A percentile compares a stretch with the other conserved stretches of the same genome.
Conservation (phyloP, 92 coral and sea anemone species). For the Pocillopora grandis region DNA sequence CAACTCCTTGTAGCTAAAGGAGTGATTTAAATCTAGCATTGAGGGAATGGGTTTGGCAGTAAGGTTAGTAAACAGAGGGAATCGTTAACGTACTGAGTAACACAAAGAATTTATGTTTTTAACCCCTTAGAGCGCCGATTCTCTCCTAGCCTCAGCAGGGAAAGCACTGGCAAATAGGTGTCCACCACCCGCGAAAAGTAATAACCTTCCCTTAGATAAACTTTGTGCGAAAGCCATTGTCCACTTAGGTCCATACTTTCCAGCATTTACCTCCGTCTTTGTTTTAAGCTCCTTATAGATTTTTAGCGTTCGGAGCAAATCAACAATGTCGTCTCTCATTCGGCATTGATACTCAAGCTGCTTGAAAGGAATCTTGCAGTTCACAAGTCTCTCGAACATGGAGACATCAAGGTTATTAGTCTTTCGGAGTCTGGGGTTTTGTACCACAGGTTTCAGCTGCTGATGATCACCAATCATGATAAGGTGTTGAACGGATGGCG, state of each 20-base stretch:
- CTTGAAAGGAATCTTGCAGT: constrained; percentile 41
- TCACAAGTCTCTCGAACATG: constrained; percentile 83
- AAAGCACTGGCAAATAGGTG: no score
- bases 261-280: constrained; percentile 56
- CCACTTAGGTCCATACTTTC: background rate
- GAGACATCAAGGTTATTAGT: constrained; percentile 67
- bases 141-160: no score
- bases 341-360: constrained; percentile 81
- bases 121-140: no score
- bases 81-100: no score
- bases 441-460: constrained; percentile 78
- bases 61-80: no score
- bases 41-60: no score
- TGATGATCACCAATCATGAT: constrained; percentile 93
- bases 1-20: no score
- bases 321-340: constrained; percentile 86
- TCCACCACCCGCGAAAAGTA: no score
- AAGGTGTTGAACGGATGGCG: constrained; percentile 79
- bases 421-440: constrained; percentile 49
- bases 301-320: constrained; percentile 55
- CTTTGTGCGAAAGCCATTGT: no score
- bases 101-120: no score
- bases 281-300: constrained; percentile 63
- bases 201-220: no score
- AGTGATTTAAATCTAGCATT: no score